A percentile compares a stretch with the other conserved stretches of the same genome.
Conservation (phyloP, 1,140 invertebrate species). For the Melipona quadrifasciata region DNA sequence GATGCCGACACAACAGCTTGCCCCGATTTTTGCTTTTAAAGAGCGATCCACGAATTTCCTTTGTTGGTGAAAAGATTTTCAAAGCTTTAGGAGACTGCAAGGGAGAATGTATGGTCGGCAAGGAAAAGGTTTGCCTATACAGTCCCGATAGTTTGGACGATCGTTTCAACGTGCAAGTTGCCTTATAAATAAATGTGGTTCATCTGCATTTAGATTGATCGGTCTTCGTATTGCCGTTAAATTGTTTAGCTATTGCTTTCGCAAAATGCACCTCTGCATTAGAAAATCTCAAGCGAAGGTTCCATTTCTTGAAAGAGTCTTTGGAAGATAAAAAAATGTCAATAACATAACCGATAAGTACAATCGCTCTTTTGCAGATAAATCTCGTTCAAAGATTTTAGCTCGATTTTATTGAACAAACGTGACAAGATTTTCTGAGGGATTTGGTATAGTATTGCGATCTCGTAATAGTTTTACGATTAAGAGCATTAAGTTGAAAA, state of each 20-base stretch:
- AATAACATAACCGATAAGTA: constrained; percentile 11
- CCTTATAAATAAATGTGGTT: constrained; percentile 26
- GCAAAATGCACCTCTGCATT: neutral
- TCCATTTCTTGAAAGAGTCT: neutral
- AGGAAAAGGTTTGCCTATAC: neutral
- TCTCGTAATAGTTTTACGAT: neutral
- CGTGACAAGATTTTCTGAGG: neutral
- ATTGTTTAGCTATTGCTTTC: constrained; percentile 13
- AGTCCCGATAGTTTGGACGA: neutral
- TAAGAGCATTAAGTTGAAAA: neutral
- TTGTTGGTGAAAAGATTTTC: neutral
- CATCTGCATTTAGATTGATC: constrained; percentile 35
- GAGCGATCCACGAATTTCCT: neutral
- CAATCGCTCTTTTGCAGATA: neutral
- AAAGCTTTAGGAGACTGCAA: neutral
- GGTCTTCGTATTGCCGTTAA: neutral
- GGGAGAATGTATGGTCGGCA: neutral
- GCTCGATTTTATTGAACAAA: no score
- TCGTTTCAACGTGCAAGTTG: neutral
- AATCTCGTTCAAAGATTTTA: no score
- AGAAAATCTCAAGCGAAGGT: neutral
- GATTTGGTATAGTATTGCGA: neutral
- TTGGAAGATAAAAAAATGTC: neutral
- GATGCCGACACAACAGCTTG: neutral
- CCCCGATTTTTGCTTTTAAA: neutral